A percentile compares a stretch with the other conserved stretches of the same genome.
These are phyloP conservation scores for Nannoperca obscura DNA, from an alignment of 2,797 vertebrate genomes.

Conservation along the genomic window DNA sequence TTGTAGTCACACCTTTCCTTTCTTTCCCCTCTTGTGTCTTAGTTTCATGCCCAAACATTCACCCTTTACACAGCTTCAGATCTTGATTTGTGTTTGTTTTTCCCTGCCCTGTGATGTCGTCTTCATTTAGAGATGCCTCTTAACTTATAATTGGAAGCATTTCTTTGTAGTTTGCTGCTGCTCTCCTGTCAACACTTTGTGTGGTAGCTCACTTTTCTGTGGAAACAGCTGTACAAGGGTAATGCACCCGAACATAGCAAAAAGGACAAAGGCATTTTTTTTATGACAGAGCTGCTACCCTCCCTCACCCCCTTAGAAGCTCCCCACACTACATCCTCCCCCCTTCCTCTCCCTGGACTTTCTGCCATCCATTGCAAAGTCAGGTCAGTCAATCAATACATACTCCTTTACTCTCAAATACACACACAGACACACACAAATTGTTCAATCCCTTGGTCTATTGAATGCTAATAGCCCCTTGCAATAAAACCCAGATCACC, in stretches of 20 bases:
- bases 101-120: conserved; percentile 15
- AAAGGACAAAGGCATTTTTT: conserved; percentile 33
- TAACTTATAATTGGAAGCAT: conserved; percentile 39
- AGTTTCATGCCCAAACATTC: conserved; percentile 34
- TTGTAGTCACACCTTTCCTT: conserved; percentile 46
- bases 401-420: conserved; percentile 14
- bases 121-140: conserved; percentile 44
- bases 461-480: conserved; percentile 49
- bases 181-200: conserved; percentile 36
- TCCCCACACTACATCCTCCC: not conserved
- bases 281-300: conserved; percentile 17
- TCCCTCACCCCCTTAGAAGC: not conserved
- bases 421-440: conserved; percentile 1
- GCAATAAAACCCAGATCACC: conserved; percentile 40
- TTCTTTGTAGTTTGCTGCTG: conserved; percentile 39
- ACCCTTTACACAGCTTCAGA: conserved; percentile 10
- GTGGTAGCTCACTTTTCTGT: conserved; percentile 22
- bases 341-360: conserved; percentile 13
- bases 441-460: conserved; percentile 32
- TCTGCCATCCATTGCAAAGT: conserved; percentile 38
- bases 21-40: conserved; percentile 28
- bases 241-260: conserved; percentile 21
- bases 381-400: conserved; percentile 47
- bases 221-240: conserved; percentile 32
- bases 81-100: conserved; percentile 35